Base-by-base conservation (phyloP, 2,888 invertebrate genomes). In the Ephialtes manifestator region DNA sequence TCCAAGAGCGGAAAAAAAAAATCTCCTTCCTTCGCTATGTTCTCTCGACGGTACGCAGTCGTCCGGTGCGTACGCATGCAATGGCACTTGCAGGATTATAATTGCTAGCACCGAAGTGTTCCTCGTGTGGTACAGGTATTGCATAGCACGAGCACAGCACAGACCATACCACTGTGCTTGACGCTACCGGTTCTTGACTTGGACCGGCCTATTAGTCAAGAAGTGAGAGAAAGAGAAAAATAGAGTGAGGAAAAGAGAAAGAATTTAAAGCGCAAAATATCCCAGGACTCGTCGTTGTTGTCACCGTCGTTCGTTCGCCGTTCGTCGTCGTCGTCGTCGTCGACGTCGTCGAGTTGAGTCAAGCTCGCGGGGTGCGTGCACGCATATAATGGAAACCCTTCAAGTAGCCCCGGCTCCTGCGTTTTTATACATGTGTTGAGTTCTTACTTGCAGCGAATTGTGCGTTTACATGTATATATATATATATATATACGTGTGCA, bases 361-460 rank as follows among this genome's bases (percentile, higher is more conserved):
- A 87, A 74, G 83, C 81, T 55, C 87, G 87, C 88, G 87, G 90
- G 90, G 92, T 91, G 91, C 91, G 90, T 90, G 91, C 89, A 90
- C 90, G 93, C 92, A 91, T 92, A 92, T 92, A 93, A 93, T 92
- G 92, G 93, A 93, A 93, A 91, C 92, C 93, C 93, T 92, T 93
- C 92, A 93, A 93, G 92, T 92, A 92, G 90, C 91, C 91, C 90
- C 89, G 86, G 74, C 85, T 81, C 67, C 84, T 81, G 74, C 78
- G 83, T 85, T 55, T 67, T 71, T 24, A 72, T 81, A 43, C 79
- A 76, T 82, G 72, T 87, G 81, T 81, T 84, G 83, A 77, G 83
- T 86, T 81, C 84, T 75, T 81, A 82, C 88, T 86, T 85, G 85
- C 87, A 86, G 84, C 88, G 51, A 74, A 70, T 60, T 72, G 58